Evolutionary conservation across 2,888 invertebrate genomes (phyloP).

Genomic region (Timema cristinae): DNA sequence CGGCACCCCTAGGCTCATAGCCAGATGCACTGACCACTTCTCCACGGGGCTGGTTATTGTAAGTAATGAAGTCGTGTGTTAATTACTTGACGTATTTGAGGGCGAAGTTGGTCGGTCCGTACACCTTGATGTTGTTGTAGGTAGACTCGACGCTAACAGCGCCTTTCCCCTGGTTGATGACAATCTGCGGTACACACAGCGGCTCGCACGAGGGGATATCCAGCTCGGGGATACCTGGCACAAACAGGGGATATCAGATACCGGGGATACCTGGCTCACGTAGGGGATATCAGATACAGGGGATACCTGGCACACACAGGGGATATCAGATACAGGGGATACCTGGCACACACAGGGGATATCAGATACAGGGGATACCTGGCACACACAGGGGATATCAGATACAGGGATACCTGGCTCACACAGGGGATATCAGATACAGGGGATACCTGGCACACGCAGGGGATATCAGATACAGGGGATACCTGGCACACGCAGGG

Average conservation of each 20-base stretch:
- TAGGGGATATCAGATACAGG: not conserved
- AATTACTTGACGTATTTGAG: slow-evolving; percentile 63
- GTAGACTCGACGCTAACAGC: slow-evolving; percentile 65
- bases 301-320: no score
- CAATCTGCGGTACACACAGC: slow-evolving; percentile 45
- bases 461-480: no score
- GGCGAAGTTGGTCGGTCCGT: slow-evolving; percentile 59
- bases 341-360: no score
- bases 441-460: no score
- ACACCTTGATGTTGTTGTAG: slow-evolving; percentile 59
- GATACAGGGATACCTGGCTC: no score
- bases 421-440: no score
- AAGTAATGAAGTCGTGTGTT: not conserved
- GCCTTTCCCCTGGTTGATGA: slow-evolving; percentile 43
- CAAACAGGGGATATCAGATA: not conserved
- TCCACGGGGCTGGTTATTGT: no score
- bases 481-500: slow-evolving; percentile 54
- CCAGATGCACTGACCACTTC: no score
- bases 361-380: not conserved
- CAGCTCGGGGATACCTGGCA: slow-evolving; percentile 59
- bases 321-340: no score
- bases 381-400: not conserved
- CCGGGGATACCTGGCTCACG: not conserved
- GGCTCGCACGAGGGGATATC: slow-evolving; percentile 64
- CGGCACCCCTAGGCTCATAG: no score